Base-by-base conservation (phyloP, 2,113 vertebrate species). In the Callospermophilus lateralis region DNA sequence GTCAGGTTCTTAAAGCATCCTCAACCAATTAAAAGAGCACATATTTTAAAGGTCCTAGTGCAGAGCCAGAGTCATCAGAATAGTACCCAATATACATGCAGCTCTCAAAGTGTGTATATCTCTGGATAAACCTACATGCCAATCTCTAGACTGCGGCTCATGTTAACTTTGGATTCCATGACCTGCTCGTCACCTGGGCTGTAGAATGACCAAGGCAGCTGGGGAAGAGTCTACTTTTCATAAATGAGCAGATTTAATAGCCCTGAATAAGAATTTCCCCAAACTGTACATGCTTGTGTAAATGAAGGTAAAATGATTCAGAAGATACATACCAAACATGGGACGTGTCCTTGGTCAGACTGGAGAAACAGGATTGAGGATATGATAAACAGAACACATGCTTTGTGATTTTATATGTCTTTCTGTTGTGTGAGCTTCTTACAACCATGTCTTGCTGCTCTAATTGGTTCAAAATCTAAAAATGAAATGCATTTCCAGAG, bases 401-500 rank as follows among this genome's bases (percentile, higher is more conserved):
- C 5, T 85, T 58, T 68, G 28, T 34, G 22, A 67, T 2, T 70
- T 34, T 68, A 3, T 12, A 3, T 4, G 15, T 42, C 63, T 70
- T 51, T 34, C 48, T 76, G 1, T 7, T 42, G 42, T 32, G 20
- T 24, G 26, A 53, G 26, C 72, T 22, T 77, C 22, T 85, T n/a
- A 87, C 0, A 24, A 39, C 37, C 45, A 51, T 3, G 24, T 28
- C 9, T 16, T 9, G 9, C 20, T 73, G 2, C 20, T 4, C 70
- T 63, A 67, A 39, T 68, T 80, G 19, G 19, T 72, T 87, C 26
- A 76, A 83, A 78, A 84, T 51, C 15, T 68, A 37, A 83, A 90
- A 72, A 28, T 19, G 15, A 76, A 90, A 88, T 20, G 34, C 20
- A 90, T 87, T 96, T 95, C 79, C 32, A 73, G 72, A 84, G 42